phyloP scores from a whole-genome alignment of 2,888 invertebrate genomes.

The Epirrita christyi region DNA sequence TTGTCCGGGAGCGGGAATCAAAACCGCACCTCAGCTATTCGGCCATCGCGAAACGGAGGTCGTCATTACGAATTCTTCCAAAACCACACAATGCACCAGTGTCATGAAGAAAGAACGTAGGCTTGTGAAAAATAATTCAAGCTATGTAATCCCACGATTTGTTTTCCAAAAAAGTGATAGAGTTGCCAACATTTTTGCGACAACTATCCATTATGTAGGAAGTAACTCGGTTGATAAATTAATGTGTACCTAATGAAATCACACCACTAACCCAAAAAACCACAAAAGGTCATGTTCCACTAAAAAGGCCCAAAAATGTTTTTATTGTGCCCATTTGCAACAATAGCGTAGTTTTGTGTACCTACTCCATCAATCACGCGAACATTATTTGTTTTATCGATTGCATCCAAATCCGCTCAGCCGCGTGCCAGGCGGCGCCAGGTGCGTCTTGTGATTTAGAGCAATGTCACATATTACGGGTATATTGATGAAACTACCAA shows the following conservation, averaged over 20 bases:
- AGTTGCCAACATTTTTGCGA: no score
- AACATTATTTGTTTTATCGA: conserved; percentile 77
- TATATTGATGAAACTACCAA: no score
- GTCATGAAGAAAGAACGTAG: no score
- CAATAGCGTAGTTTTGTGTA: conserved; percentile 54
- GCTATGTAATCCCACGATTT: no score
- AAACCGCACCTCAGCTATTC: no score
- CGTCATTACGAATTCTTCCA: no score
- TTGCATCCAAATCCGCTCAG: conserved; percentile 57
- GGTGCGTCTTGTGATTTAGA: conserved; percentile 48
- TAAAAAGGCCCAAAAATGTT: conserved; percentile 39
- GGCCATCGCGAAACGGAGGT: no score
- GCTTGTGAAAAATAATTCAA: no score
- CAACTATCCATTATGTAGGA: not conserved
- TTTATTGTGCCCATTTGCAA: conserved; percentile 47
- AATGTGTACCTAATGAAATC: conserved; percentile 12
- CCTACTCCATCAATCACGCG: conserved; percentile 73
- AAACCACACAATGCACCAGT: no score
- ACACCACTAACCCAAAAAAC: conserved; percentile 37
- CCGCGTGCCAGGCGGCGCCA: conserved; percentile 65
- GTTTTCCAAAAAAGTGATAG: no score
- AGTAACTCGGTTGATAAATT: conserved; percentile 15
- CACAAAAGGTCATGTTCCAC: conserved; percentile 38
- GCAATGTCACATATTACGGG: conserved; percentile 51
- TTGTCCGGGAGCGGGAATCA: no score